Percentiles rank a stretch among this genome's conserved stretches.
Conservation (phyloP, 1,140 invertebrate species). For the Meloidogyne hapla region DNA sequence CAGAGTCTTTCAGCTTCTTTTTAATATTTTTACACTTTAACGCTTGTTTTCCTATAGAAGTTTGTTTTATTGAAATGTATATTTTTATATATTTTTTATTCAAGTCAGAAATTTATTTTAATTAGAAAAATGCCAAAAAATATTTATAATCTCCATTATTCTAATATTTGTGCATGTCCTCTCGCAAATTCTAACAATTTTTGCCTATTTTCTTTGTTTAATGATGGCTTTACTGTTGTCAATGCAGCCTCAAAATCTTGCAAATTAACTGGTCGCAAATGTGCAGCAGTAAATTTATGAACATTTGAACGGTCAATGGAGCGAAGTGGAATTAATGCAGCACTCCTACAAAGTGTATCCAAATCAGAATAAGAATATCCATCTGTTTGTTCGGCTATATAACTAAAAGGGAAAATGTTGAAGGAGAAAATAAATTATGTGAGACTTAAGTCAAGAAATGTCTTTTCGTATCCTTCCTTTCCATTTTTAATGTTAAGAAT, state of each 20-base stretch:
- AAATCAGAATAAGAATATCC: constrained; percentile 60
- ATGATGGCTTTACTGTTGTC: constrained; percentile 45
- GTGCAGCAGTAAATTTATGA: constrained; percentile 20
- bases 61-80: too few species aligned
- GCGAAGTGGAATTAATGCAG: constrained; percentile 54
- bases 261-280: constrained; percentile 44
- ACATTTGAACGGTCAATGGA: constrained; percentile 29
- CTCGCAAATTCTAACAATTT: constrained; percentile 46
- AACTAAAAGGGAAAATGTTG: constrained; percentile 41
- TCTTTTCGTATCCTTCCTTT: too few species aligned
- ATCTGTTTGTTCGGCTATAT: constrained; percentile 41
- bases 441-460: too few species aligned
- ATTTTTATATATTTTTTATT: too few species aligned
- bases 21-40: too few species aligned
- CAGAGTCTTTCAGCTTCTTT: too few species aligned
- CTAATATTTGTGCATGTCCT: constrained; percentile 9
- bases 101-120: not conserved
- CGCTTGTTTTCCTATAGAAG: too few species aligned
- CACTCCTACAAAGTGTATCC: constrained; percentile 53
- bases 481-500: too few species aligned
- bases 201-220: constrained; percentile 40
- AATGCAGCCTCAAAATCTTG: constrained; percentile 39
- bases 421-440: too few species aligned
- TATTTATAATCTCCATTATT: not conserved
- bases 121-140: not conserved